Evolutionary conservation across 2,113 vertebrate species (phyloP).

Genomic region (Crotalus tigris): DNA sequence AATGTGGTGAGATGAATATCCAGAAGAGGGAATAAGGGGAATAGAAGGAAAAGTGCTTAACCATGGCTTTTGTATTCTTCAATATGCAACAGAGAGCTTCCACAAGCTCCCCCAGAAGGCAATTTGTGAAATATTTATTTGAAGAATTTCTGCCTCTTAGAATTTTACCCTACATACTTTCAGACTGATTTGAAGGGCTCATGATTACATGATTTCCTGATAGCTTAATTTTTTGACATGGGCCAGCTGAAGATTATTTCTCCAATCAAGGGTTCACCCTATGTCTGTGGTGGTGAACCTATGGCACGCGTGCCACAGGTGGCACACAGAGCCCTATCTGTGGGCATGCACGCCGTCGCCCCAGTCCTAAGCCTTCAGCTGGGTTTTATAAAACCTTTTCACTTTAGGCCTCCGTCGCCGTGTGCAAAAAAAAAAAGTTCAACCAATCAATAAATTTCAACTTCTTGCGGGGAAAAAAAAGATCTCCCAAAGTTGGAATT

Average conservation of each 20-base stretch:
- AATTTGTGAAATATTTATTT: neutral
- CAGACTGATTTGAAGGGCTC: neutral
- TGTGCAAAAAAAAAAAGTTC: too few relatives aligned
- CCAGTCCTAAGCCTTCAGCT: too few relatives aligned
- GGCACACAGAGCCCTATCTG: too few relatives aligned
- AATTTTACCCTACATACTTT: neutral
- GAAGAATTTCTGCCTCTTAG: neutral
- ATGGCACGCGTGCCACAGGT: too few relatives aligned
- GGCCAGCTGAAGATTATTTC: neutral
- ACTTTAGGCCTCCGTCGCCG: too few relatives aligned
- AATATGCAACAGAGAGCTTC: neutral
- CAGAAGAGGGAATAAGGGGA: neutral
- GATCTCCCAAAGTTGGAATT: too few relatives aligned
- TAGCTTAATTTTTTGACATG: neutral
- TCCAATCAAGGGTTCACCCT: neutral
- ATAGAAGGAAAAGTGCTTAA: neutral
- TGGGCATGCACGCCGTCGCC: too few relatives aligned
- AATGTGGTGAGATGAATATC: neutral
- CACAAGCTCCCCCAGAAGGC: neutral
- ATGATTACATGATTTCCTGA: neutral
- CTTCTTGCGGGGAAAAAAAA: too few relatives aligned
- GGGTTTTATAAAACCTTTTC: too few relatives aligned
- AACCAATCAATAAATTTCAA: too few relatives aligned
- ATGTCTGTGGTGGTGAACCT: too few relatives aligned
- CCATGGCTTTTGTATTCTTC: neutral